Evolutionary conservation across 2,797 vertebrate species (phyloP).

Genomic region (Lepus oiostolus): DNA sequence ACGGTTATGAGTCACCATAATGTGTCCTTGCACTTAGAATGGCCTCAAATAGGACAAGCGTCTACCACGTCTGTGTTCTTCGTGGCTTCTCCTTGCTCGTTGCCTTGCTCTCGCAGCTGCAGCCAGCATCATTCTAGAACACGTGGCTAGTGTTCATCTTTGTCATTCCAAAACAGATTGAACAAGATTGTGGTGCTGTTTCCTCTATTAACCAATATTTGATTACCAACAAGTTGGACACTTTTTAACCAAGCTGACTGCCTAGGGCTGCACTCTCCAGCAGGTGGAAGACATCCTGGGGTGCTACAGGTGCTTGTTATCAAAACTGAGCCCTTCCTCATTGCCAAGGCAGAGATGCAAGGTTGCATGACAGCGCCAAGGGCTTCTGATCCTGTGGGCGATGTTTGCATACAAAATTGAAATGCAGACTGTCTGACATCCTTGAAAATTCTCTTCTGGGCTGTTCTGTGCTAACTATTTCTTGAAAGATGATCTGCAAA

Average conservation of each 20-base stretch:
- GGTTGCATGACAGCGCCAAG: constrained; percentile 26
- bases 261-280: background rate
- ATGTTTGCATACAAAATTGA: constrained; percentile 63
- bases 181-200: background rate
- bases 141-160: background rate
- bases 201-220: background rate
- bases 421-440: constrained; percentile 69
- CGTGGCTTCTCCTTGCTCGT: background rate
- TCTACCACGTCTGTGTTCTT: background rate
- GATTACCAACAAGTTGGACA: background rate
- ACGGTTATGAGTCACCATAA: background rate
- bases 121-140: background rate
- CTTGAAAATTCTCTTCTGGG: constrained; percentile 65
- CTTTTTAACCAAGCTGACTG: background rate
- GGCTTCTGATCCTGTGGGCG: constrained; percentile 64
- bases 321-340: background rate
- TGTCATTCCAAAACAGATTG: constrained; percentile 8
- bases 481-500: constrained; percentile 71
- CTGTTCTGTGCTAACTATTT: constrained; percentile 67
- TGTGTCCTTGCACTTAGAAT: background rate
- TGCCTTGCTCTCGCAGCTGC: background rate
- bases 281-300: background rate
- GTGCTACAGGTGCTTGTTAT: background rate
- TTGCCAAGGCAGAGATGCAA: background rate
- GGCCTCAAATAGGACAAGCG: background rate